Conservation (phyloP, 2,888 invertebrate species). For the Drosophila infuscata region DNA sequence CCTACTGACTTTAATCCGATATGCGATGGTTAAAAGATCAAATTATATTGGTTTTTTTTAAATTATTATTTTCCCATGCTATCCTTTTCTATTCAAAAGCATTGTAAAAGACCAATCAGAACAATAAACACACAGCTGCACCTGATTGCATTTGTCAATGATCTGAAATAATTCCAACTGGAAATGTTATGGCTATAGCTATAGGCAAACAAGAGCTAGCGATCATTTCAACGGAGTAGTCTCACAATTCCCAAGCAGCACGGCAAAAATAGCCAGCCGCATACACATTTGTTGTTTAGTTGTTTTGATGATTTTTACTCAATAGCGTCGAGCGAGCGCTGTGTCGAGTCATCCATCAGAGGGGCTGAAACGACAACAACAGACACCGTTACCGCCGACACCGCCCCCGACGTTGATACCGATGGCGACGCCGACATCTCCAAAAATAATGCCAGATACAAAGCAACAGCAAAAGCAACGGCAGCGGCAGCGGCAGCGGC, state of each 20-base stretch:
- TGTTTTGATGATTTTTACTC: slow-evolving; percentile 48
- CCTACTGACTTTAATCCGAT: neutral
- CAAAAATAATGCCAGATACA: slow-evolving; percentile 67
- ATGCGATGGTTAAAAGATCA: neutral
- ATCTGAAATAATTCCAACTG: slow-evolving; percentile 39
- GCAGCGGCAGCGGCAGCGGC: slow-evolving; percentile 5
- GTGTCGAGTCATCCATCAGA: slow-evolving; percentile 61
- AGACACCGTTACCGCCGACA: slow-evolving; percentile 29
- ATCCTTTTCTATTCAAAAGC: neutral
- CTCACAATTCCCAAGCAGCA: slow-evolving; percentile 25
- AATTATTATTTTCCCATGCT: neutral
- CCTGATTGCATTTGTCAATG: slow-evolving; percentile 44
- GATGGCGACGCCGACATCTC: slow-evolving; percentile 46
- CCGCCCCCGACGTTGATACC: slow-evolving; percentile 2
- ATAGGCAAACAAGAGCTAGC: slow-evolving; percentile 3
- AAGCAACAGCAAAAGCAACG: slow-evolving; percentile 30
- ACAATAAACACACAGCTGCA: slow-evolving; percentile 20
- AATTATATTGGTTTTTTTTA: neutral
- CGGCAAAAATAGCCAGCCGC: slow-evolving; percentile 47
- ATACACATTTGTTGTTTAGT: slow-evolving; percentile 31
- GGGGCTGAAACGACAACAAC: slow-evolving; percentile 47
- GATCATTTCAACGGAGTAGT: slow-evolving; percentile 38
- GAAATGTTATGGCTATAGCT: slow-evolving; percentile 31
- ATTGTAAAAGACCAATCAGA: slow-evolving; percentile 8
- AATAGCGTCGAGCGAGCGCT: slow-evolving; percentile 16